Evolutionary conservation across 2,113 vertebrate species (phyloP), one percentile per base, ranked within the genome.

Genomic region (Leuciscus idus): DNA sequence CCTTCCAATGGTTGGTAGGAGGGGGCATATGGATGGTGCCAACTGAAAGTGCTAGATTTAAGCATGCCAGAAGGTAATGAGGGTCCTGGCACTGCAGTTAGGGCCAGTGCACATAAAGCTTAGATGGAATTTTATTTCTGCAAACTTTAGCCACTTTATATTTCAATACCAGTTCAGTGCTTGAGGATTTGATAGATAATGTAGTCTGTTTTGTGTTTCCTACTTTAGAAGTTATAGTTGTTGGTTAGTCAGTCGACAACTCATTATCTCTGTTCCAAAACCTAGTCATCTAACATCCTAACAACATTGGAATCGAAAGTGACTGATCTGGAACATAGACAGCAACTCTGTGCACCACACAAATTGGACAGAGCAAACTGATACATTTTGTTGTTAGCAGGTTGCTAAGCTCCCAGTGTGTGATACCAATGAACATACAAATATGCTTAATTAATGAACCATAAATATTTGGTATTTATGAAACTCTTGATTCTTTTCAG

Each of bases 1-100:
- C 87, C 91, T 87, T 73, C 15, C 83, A 80, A 76, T 73, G 87
- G 87, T 61, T 50, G 50, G 26, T 46, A 13, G 28, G n/a, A 46
- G 55, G 39, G 46, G 52, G 13, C 33, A 23, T 66, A 26, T 19
- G 36, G 48, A 72, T 73, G 23, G 33, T 73, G 81, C 79, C 61
- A 81, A 66, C n/a, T 21, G 81, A 39, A 72, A 70, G 28, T 59
- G 9, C 28, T 10, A 39, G 15, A 43, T 17, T 62, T 81, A 9
- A 64, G 59, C 5, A 8, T 30, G 59, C 59, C 61, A 78, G 76
- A 79, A 39, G 55, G 30, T 21, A 21, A 2, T 33, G 43, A 68
- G 66, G 62, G 80, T 81, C 39, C 15, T 19, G 59, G 59, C 59
- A 30, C 15, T 46, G 59, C 2, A 19, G 39, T 81, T 57, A 28